Evolutionary conservation across 2,888 invertebrate species (phyloP).

Genomic region (Heliconius aoede): DNA sequence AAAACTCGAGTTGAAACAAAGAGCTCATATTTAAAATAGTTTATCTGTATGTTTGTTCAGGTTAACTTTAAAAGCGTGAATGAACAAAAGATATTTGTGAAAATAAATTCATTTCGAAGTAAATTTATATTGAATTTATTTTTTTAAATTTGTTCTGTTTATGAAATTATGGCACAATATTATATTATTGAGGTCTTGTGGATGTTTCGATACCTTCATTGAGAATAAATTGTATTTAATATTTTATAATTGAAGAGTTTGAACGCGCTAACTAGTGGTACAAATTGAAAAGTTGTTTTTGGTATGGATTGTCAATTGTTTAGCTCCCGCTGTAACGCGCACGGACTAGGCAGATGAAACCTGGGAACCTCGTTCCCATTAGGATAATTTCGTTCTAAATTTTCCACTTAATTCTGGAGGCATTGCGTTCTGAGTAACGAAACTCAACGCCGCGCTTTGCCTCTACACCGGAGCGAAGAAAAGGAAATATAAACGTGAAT

Average conservation of each 20-base stretch:
- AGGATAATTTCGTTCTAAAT: not conserved
- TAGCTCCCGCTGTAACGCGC: not conserved
- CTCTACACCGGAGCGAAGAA: too few relatives aligned
- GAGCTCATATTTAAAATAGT: conserved; percentile 20
- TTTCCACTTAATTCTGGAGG: too few relatives aligned
- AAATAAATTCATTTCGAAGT: conserved; percentile 11
- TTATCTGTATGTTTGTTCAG: conserved; percentile 18
- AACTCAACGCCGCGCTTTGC: too few relatives aligned
- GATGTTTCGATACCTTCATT: not conserved
- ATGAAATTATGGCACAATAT: not conserved
- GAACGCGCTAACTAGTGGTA: too few relatives aligned
- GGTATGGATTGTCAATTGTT: not conserved
- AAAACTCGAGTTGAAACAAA: conserved; percentile 1
- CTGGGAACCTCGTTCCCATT: not conserved
- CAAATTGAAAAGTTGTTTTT: too few relatives aligned
- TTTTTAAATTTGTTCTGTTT: not conserved
- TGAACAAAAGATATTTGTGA: conserved; percentile 19
- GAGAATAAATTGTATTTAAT: too few relatives aligned
- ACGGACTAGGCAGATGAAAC: not conserved
- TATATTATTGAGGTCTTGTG: not conserved
- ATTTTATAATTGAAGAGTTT: too few relatives aligned
- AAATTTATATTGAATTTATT: not conserved
- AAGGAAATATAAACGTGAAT: too few relatives aligned
- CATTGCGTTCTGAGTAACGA: too few relatives aligned
- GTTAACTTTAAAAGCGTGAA: conserved; percentile 16